These are phyloP conservation scores for Sphaerodactylus townsendi DNA, from an alignment of 2,113 vertebrate genomes.

Conservation along the genomic window DNA sequence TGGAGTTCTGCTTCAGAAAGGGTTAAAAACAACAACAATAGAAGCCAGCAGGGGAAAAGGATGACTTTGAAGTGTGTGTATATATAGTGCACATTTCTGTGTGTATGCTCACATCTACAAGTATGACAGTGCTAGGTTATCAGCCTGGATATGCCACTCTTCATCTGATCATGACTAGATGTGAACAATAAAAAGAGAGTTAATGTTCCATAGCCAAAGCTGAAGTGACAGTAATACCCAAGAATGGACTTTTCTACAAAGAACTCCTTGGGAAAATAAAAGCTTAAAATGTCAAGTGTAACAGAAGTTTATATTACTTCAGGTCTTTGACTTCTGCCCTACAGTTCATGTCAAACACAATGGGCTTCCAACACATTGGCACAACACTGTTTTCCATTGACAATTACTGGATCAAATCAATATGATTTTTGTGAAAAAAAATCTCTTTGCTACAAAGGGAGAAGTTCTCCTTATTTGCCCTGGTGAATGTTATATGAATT, in stretches of 20 bases:
- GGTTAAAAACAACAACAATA: constrained; percentile 21
- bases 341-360: background rate
- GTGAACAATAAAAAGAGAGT: constrained; percentile 59
- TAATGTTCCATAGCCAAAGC: constrained; percentile 49
- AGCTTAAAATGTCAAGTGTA: constrained; percentile 56
- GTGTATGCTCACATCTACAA: background rate
- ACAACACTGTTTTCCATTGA: background rate
- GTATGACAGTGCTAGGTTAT: constrained; percentile 57
- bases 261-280: constrained; percentile 39
- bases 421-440: background rate
- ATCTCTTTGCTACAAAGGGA: background rate
- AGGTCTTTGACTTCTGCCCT: constrained; percentile 44
- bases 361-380: background rate
- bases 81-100: background rate
- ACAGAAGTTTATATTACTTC: constrained; percentile 52
- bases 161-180: constrained; percentile 47
- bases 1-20: background rate
- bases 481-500: background rate
- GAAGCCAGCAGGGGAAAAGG: constrained; percentile 9
- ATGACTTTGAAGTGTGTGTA: background rate
- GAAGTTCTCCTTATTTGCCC: background rate
- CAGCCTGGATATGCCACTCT: constrained; percentile 51
- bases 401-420: background rate
- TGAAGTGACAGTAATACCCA: constrained; percentile 56
- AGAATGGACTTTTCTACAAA: constrained; percentile 58